A percentile compares a stretch with the other conserved stretches of the same genome.
phyloP scores from a whole-genome alignment of 2,888 invertebrate species.

The Conops quadrifasciatus region DNA sequence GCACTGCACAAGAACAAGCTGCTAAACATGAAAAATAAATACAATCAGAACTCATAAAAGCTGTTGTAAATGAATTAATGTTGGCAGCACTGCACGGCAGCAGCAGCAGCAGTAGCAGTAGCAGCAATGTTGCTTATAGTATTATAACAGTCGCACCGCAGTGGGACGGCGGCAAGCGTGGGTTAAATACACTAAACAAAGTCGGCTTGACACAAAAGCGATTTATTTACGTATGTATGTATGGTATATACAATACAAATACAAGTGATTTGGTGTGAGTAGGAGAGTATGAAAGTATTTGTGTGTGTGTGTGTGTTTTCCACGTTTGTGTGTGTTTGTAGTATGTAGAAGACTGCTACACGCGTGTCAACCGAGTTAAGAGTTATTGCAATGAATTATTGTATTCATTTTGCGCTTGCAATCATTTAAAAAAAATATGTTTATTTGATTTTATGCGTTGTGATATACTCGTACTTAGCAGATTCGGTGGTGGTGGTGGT shows the following conservation, averaged over 20 bases:
- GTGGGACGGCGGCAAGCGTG: neutral
- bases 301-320: constrained; percentile 9
- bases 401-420: constrained; percentile 26
- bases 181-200: constrained; percentile 1
- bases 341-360: neutral
- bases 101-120: neutral
- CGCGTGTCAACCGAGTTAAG: neutral
- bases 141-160: too few relatives aligned
- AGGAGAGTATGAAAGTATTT: neutral
- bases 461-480: constrained; percentile 9
- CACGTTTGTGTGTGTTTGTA: neutral
- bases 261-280: neutral
- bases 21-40: too few relatives aligned
- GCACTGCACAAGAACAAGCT: too few relatives aligned
- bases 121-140: neutral
- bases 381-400: constrained; percentile 30
- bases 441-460: constrained; percentile 27
- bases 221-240: neutral
- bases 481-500: neutral
- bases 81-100: constrained; percentile 6
- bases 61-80: constrained; percentile 19
- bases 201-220: neutral
- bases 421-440: constrained; percentile 20
- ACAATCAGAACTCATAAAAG: too few relatives aligned
- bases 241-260: neutral